Conservation (phyloP, 2,888 invertebrate genomes). For the Eupithecia pulchellata region DNA sequence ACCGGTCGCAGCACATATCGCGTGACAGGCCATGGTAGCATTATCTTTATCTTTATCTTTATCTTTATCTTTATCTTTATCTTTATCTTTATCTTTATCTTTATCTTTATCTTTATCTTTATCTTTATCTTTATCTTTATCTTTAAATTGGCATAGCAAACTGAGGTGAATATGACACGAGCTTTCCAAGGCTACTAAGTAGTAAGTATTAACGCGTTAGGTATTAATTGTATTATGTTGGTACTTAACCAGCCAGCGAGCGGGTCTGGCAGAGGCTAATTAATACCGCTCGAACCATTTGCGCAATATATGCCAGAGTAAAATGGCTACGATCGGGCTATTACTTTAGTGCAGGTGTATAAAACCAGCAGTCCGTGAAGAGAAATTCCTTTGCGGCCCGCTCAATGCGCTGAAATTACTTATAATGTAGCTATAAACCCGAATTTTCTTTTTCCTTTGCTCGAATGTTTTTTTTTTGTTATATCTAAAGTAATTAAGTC, state of each 20-base stretch:
- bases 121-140: too few relatives aligned
- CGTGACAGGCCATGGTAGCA: too few relatives aligned
- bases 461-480: not conserved
- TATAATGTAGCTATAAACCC: not conserved
- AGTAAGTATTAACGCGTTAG: conserved; percentile 9
- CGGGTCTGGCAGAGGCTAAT: conserved; percentile 56
- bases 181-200: not conserved
- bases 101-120: too few relatives aligned
- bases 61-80: too few relatives aligned
- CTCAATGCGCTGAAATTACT: conserved; percentile 2
- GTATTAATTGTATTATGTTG: conserved; percentile 13
- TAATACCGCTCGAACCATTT: conserved; percentile 56
- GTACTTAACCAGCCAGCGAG: conserved; percentile 46
- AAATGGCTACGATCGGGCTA: conserved; percentile 58
- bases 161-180: not conserved
- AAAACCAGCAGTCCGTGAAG: conserved; percentile 23
- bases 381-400: conserved; percentile 18
- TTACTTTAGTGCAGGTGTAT: conserved; percentile 46
- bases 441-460: not conserved
- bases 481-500: too few relatives aligned
- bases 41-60: too few relatives aligned
- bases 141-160: too few relatives aligned
- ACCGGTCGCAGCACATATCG: too few relatives aligned
- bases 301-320: conserved; percentile 60
- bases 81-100: too few relatives aligned